These are phyloP conservation scores for Phodopus roborovskii DNA, from an alignment of 2,113 vertebrate species.

Conservation along the genomic window DNA sequence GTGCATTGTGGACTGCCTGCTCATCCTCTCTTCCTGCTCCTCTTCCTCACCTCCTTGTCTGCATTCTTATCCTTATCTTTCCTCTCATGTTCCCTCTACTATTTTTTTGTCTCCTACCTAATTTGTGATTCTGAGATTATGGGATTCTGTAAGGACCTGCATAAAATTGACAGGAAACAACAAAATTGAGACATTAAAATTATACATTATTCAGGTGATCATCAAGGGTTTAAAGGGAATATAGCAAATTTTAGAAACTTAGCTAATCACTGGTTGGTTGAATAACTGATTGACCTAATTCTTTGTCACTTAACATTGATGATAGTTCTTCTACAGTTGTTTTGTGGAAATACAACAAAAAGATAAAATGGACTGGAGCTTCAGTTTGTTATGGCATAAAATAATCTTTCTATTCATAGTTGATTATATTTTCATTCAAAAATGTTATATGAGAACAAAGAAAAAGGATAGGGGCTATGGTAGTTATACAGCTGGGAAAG, in stretches of 20 bases:
- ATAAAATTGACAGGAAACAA: constrained; percentile 9
- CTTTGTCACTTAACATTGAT: constrained; percentile 5
- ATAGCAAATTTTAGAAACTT: constrained; percentile 13
- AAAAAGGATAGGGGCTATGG: background rate
- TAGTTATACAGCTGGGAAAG: background rate
- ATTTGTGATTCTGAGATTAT: background rate
- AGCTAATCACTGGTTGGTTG: background rate
- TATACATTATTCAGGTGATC: background rate
- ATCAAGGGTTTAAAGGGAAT: background rate
- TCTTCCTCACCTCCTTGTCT: background rate
- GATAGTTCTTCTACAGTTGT: constrained; percentile 36
- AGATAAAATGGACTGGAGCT: constrained; percentile 20
- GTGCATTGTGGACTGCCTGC: background rate
- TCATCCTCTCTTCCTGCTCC: background rate
- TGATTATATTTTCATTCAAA: constrained; percentile 54
- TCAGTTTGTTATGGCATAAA: constrained; percentile 11
- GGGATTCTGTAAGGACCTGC: background rate
- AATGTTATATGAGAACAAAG: constrained; percentile 23
- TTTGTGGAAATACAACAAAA: background rate
- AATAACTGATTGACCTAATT: constrained; percentile 4
- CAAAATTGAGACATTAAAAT: background rate
- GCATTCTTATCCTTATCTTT: background rate
- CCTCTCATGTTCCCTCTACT: too few species aligned
- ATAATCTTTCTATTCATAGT: background rate
- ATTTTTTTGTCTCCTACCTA: background rate